Evolutionary conservation across 30 jellyfish, hydroid and myxozoan species (phyloP).

Genomic region (Aurelia sp.): DNA sequence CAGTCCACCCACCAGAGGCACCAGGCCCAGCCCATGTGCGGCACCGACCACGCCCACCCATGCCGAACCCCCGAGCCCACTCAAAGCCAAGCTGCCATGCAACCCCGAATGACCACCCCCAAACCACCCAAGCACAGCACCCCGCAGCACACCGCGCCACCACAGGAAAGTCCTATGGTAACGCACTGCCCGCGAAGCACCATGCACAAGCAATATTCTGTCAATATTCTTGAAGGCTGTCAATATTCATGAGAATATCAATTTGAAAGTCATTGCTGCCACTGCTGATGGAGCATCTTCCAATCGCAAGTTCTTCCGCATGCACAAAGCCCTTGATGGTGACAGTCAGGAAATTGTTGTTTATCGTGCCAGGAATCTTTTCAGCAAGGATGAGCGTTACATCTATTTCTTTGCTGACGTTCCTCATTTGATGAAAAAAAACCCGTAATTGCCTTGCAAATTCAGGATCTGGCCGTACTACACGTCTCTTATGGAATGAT

Average conservation of each 20-base stretch:
- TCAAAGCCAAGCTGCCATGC: no score
- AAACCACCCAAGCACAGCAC: no score
- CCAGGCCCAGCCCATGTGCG: no score
- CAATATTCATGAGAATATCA: constrained; percentile 38
- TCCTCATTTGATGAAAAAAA: constrained; percentile 71
- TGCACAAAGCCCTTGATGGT: constrained; percentile 54
- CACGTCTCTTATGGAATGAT: constrained; percentile 73
- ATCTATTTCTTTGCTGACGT: constrained; percentile 66
- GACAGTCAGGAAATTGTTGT: constrained; percentile 33
- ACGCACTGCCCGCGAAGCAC: no score
- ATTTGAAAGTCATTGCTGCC: constrained; percentile 73
- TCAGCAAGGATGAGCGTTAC: constrained; percentile 39
- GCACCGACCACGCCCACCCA: no score
- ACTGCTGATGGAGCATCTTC: constrained; percentile 84
- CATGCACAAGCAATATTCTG: no score
- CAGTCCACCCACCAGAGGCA: no score
- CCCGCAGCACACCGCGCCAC: no score
- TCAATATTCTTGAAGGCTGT: constrained; percentile 77
- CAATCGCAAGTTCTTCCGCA: constrained; percentile 33
- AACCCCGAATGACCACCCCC: no score
- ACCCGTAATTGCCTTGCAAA: constrained; percentile 71
- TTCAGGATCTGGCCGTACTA: constrained; percentile 63
- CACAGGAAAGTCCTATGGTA: no score
- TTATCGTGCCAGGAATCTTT: constrained; percentile 54
- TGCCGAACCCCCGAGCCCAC: no score